phyloP scores from a whole-genome alignment of 2,113 vertebrate species.

The Coptodon bakossiorum region DNA sequence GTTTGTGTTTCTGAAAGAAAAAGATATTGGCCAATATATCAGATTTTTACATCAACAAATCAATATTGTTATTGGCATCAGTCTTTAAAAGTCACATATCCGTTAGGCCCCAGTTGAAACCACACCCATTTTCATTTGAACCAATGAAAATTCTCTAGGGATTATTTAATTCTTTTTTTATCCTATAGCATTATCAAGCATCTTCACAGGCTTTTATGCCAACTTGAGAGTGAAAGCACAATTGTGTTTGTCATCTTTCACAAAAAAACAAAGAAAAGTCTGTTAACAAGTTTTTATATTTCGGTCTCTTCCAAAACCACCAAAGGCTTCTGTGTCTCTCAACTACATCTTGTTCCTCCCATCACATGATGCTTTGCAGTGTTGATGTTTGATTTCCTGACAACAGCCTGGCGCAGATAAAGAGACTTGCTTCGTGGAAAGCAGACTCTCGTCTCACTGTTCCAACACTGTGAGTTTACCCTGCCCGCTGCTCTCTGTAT shows the following conservation, averaged over 20 bases:
- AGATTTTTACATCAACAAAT: neutral
- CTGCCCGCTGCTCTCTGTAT: neutral
- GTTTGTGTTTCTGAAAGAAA: neutral
- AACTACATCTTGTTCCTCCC: neutral
- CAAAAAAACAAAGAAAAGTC: neutral
- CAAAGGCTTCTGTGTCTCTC: neutral
- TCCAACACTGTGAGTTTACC: neutral
- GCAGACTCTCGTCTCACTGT: neutral
- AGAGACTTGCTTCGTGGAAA: neutral
- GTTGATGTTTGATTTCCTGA: slow-evolving; percentile 12
- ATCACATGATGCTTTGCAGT: neutral
- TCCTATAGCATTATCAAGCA: neutral
- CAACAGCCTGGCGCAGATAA: neutral
- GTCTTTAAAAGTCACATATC: neutral
- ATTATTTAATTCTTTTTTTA: neutral
- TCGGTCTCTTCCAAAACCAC: neutral
- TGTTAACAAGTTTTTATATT: neutral
- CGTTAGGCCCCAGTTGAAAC: neutral
- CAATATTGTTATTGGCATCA: neutral
- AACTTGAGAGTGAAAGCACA: neutral
- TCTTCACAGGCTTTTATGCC: neutral
- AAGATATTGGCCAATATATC: neutral
- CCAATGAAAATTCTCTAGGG: neutral
- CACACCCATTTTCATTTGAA: neutral
- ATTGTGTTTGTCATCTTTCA: neutral